These are phyloP conservation scores for Zaprionus tsacasi DNA, from an alignment of 1,140 invertebrate genomes.

Conservation along the genomic window DNA sequence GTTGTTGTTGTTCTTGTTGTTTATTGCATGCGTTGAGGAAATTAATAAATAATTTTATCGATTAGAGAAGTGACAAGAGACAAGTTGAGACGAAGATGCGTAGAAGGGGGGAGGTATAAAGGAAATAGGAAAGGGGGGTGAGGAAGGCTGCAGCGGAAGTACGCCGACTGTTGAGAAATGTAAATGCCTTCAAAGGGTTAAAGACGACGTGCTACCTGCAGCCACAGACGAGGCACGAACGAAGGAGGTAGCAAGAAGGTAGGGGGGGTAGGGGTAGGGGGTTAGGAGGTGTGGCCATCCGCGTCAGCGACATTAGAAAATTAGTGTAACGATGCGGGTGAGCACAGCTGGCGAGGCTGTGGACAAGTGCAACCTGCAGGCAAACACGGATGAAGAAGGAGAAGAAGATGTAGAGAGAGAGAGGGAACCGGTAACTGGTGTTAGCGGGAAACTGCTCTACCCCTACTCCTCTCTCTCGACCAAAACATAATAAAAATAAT, in stretches of 20 bases:
- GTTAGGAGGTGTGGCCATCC: conserved; percentile 53
- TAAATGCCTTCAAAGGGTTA: conserved; percentile 43
- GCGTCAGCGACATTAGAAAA: conserved; percentile 61
- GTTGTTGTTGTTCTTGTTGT: background rate
- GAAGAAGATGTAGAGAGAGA: background rate
- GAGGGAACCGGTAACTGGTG: conserved; percentile 4
- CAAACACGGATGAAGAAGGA: background rate
- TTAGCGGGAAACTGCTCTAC: conserved; percentile 46
- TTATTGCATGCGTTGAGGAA: conserved; percentile 70
- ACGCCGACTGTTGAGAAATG: conserved; percentile 46
- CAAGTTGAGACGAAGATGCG: background rate
- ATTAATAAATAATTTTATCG: conserved; percentile 76
- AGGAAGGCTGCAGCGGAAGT: conserved; percentile 47
- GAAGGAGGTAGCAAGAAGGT: background rate
- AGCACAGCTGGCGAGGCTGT: conserved; percentile 65
- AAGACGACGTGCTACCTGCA: background rate
- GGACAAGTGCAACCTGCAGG: conserved; percentile 62
- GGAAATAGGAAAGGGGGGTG: no score
- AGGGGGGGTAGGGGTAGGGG: background rate
- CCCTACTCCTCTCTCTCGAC: background rate
- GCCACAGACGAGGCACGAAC: background rate
- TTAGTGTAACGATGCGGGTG: conserved; percentile 78
- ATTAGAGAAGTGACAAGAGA: conserved; percentile 64
- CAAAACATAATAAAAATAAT: conserved; percentile 75
- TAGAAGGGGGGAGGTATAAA: background rate